Percentiles rank a stretch among this genome's conserved stretches.
Conservation (phyloP, 2,888 invertebrate genomes). For the Drosophila maculinotata region DNA sequence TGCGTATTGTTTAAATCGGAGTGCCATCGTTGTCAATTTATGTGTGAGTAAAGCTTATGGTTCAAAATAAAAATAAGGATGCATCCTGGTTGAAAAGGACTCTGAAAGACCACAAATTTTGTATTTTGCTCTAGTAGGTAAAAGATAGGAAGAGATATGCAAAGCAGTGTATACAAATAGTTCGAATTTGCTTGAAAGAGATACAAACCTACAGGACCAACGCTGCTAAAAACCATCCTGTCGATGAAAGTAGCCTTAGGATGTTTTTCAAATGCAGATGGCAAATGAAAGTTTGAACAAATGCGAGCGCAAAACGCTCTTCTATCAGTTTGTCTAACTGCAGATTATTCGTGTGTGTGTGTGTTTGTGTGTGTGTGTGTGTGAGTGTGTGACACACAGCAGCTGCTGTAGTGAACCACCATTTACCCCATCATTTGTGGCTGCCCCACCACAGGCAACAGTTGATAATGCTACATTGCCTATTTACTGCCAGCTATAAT, state of each 20-base stretch:
- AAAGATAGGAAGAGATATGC: too few species aligned
- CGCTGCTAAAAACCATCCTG: neutral
- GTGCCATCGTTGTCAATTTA: too few species aligned
- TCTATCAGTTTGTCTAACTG: slow-evolving; percentile 7
- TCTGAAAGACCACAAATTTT: too few species aligned
- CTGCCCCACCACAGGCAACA: neutral
- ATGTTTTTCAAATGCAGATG: slow-evolving; percentile 12
- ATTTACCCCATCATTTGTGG: neutral
- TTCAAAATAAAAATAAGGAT: too few species aligned
- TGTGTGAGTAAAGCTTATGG: too few species aligned
- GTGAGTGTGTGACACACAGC: slow-evolving; percentile 21
- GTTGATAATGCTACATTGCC: slow-evolving; percentile 19
- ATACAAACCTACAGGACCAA: too few species aligned
- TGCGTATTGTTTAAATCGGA: too few species aligned
- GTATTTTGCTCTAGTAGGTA: too few species aligned
- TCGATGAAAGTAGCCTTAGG: neutral
- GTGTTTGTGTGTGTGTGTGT: neutral
- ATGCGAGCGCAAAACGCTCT: slow-evolving; percentile 17
- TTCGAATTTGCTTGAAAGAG: too few species aligned
- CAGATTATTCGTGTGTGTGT: neutral
- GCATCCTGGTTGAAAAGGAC: too few species aligned
- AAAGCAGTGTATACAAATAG: too few species aligned
- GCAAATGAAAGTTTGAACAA: slow-evolving; percentile 26
- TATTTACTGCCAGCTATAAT: slow-evolving; percentile 32
- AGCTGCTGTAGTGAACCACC: slow-evolving; percentile 34